Evolutionary conservation across 2,888 invertebrate species (phyloP).

Genomic region (Scrobipalpa atriplicella): DNA sequence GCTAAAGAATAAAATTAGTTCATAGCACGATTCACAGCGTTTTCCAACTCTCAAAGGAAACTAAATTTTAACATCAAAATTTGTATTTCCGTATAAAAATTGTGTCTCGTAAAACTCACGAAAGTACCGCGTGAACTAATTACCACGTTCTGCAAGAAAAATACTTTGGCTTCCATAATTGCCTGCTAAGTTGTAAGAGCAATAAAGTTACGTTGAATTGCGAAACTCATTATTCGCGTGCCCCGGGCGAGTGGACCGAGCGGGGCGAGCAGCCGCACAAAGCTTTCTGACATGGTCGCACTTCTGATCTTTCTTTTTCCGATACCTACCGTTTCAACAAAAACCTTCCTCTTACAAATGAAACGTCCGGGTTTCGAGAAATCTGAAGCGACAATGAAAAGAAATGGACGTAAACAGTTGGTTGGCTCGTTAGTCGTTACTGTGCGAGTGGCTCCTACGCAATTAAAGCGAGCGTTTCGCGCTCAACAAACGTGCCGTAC

Average conservation of each 20-base stretch:
- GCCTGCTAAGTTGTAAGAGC: constrained; percentile 53
- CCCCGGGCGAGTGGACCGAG: constrained; percentile 43
- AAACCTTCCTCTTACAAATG: constrained; percentile 22
- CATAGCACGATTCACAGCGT: neutral
- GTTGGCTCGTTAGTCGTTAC: constrained; percentile 33
- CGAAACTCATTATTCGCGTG: constrained; percentile 57
- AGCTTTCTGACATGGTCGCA: constrained; percentile 43
- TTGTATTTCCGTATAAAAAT: neutral
- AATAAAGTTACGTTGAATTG: constrained; percentile 57
- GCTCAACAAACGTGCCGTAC: constrained; percentile 33
- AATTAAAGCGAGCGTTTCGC: constrained; percentile 39
- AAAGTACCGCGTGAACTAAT: constrained; percentile 42
- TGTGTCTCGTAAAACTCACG: neutral
- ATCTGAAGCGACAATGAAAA: constrained; percentile 38
- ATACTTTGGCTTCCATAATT: constrained; percentile 53
- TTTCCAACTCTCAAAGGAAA: neutral
- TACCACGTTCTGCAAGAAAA: constrained; percentile 49
- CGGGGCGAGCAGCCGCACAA: constrained; percentile 43
- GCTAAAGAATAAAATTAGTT: neutral
- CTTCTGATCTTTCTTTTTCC: constrained; percentile 45
- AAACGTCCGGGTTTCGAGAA: constrained; percentile 37
- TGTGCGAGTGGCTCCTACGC: constrained; percentile 30
- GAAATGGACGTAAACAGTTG: constrained; percentile 43
- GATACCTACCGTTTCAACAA: constrained; percentile 35
- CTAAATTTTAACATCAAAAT: neutral